Conservation (phyloP, 2,113 vertebrate genomes). For the Stictonetta naevosa region DNA sequence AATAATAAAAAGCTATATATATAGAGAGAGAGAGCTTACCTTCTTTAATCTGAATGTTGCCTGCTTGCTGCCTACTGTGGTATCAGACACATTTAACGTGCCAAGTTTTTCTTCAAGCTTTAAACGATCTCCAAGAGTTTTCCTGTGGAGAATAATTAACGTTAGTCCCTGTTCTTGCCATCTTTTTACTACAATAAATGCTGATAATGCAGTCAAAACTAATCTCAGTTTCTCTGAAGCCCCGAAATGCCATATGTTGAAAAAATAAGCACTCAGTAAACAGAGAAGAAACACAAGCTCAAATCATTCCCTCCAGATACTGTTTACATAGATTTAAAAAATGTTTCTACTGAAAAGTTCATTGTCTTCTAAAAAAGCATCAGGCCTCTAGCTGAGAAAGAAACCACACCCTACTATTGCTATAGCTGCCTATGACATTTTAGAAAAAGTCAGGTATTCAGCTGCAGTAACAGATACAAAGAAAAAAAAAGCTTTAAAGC, state of each 20-base stretch:
- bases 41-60: slow-evolving; percentile 93
- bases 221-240: background rate
- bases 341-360: background rate
- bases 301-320: background rate
- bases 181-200: background rate
- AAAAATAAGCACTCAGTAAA: background rate
- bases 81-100: slow-evolving; percentile 79
- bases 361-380: background rate
- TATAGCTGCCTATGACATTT: background rate
- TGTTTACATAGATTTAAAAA: background rate
- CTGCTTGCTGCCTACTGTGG: slow-evolving; percentile 94
- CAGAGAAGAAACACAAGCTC: background rate
- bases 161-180: background rate
- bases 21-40: slow-evolving; percentile 76
- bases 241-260: background rate
- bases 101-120: slow-evolving; percentile 88
- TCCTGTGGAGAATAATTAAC: slow-evolving; percentile 75
- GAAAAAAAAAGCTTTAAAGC: background rate
- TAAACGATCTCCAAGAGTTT: slow-evolving; percentile 92
- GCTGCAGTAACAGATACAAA: background rate
- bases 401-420: background rate
- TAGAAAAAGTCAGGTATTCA: background rate
- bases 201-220: background rate
- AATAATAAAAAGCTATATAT: background rate
- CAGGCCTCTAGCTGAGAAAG: background rate